Conservation (phyloP, 1,140 invertebrate species). For the Anagrus nilaparvatae region DNA sequence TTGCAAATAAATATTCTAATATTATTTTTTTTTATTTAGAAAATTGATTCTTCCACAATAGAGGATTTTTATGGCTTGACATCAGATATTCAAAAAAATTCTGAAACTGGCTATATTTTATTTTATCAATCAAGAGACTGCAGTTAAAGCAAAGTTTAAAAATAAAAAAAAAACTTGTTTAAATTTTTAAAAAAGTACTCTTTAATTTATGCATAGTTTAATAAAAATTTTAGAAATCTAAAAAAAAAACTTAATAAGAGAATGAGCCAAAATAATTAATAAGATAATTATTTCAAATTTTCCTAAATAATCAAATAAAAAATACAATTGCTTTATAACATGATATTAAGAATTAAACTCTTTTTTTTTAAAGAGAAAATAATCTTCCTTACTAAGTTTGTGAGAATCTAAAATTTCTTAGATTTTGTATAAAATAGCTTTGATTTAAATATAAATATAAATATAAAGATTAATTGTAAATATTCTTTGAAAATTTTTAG, state of each 20-base stretch:
- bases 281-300: slow-evolving; percentile 1
- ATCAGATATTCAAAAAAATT: slow-evolving; percentile 96
- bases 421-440: no score
- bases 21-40: slow-evolving; percentile 53
- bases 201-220: slow-evolving; percentile 6
- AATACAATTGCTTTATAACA: slow-evolving; percentile 3
- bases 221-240: slow-evolving; percentile 10
- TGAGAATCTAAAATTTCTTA: no score
- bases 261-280: slow-evolving; percentile 10
- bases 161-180: slow-evolving; percentile 16
- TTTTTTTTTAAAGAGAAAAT: no score
- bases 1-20: neutral
- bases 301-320: neutral
- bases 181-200: slow-evolving; percentile 11
- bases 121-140: slow-evolving; percentile 96
- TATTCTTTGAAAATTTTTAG: no score
- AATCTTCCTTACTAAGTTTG: no score
- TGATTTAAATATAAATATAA: no score
- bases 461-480: no score
- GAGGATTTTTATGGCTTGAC: slow-evolving; percentile 99
- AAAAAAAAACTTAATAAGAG: slow-evolving; percentile 10
- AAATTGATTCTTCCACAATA: slow-evolving; percentile 97
- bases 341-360: no score
- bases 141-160: slow-evolving; percentile 32
- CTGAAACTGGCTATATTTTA: slow-evolving; percentile 97